These are phyloP conservation scores for Calidris pygmaea DNA, from an alignment of 2,113 vertebrate genomes.

Conservation along the genomic window DNA sequence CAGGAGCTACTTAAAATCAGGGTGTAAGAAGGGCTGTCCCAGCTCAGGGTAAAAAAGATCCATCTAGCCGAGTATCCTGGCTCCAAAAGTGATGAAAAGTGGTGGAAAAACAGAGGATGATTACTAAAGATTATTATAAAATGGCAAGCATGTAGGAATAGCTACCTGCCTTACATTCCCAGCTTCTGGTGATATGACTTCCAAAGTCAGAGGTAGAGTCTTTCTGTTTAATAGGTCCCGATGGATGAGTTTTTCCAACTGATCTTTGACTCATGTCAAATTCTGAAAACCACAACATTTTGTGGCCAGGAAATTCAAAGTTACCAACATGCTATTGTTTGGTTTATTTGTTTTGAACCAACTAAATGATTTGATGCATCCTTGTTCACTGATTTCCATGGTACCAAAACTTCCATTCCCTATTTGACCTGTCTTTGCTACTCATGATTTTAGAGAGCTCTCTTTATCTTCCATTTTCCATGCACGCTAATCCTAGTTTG, in stretches of 20 bases:
- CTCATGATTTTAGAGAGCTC: neutral
- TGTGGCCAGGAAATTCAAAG: neutral
- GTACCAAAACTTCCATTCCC: neutral
- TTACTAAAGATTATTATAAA: neutral
- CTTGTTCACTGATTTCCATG: neutral
- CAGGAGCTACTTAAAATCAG: neutral
- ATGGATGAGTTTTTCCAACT: neutral
- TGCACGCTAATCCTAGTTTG: neutral
- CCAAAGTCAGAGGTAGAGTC: neutral
- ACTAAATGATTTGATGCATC: neutral
- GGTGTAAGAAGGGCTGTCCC: neutral
- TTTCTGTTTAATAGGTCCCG: neutral
- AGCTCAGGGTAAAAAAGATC: neutral
- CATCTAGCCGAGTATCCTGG: neutral
- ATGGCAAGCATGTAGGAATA: neutral
- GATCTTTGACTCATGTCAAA: neutral
- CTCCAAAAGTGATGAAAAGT: neutral
- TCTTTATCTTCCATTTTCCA: neutral
- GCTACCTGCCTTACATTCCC: neutral
- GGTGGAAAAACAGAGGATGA: neutral
- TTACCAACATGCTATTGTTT: neutral
- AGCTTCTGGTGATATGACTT: neutral
- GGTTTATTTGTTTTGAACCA: neutral
- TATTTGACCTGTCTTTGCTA: neutral
- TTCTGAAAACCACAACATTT: neutral